Conservation (phyloP, 2,113 vertebrate species). For the Scytalopus superciliaris region DNA sequence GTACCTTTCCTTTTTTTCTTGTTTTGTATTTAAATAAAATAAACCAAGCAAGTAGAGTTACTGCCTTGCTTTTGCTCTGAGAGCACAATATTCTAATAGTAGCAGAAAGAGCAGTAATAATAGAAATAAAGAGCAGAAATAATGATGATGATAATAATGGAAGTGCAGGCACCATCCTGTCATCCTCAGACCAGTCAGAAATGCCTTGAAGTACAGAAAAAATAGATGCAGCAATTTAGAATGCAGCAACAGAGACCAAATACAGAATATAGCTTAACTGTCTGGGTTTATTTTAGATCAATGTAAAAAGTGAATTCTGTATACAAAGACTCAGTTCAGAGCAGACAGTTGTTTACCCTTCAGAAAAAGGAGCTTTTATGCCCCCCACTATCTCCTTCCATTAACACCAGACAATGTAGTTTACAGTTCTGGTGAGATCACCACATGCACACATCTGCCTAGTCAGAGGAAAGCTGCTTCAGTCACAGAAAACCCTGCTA, state of each 20-base stretch:
- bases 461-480: background rate
- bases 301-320: background rate
- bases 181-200: background rate
- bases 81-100: background rate
- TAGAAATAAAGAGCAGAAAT: background rate
- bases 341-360: background rate
- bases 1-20: background rate
- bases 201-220: background rate
- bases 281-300: background rate
- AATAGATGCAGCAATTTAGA: background rate
- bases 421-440: background rate
- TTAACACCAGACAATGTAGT: background rate
- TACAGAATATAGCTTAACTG: background rate
- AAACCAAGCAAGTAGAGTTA: background rate
- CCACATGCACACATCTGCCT: fast-evolving
- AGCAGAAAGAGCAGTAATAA: background rate
- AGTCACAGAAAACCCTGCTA: background rate
- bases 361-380: background rate
- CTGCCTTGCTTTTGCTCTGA: background rate
- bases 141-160: background rate
- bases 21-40: background rate
- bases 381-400: background rate
- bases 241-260: background rate
- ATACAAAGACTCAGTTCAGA: background rate
- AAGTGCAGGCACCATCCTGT: background rate